A percentile compares a stretch with the other conserved stretches of the same genome.
These are phyloP conservation scores for Datnioides undecimradiatus DNA, from an alignment of 2,113 vertebrate genomes.

Conservation along the genomic window DNA sequence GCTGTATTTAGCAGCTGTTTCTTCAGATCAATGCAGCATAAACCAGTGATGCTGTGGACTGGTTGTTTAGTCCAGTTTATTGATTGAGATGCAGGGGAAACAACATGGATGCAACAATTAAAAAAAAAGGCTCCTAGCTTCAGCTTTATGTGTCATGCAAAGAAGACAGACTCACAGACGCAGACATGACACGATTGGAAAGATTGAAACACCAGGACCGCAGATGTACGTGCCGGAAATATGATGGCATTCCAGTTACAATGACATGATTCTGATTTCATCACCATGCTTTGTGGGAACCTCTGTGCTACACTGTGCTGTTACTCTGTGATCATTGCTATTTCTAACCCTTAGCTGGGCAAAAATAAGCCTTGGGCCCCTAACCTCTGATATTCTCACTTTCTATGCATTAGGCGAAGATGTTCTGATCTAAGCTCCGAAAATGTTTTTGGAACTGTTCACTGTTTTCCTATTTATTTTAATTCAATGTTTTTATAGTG, in stretches of 20 bases:
- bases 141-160: constrained; percentile 52
- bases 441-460: too few species aligned
- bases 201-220: constrained; percentile 13
- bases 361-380: background rate
- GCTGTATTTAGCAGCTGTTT: background rate
- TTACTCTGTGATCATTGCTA: background rate
- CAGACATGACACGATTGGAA: constrained; percentile 16
- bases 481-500: too few species aligned
- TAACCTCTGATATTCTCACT: background rate
- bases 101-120: constrained; percentile 33
- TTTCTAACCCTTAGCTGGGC: background rate
- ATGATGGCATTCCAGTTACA: constrained; percentile 10
- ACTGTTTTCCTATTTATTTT: too few species aligned
- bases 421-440: too few species aligned
- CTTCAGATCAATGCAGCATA: background rate
- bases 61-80: background rate
- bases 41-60: background rate
- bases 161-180: constrained; percentile 34
- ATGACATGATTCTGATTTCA: background rate
- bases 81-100: constrained; percentile 52
- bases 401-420: too few species aligned
- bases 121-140: background rate
- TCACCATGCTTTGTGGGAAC: constrained; percentile 13
- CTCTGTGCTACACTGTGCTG: background rate
- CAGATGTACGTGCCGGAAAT: constrained; percentile 30